Conservation (phyloP, 2,113 vertebrate genomes). For the Romanogobio albipinnatus region DNA sequence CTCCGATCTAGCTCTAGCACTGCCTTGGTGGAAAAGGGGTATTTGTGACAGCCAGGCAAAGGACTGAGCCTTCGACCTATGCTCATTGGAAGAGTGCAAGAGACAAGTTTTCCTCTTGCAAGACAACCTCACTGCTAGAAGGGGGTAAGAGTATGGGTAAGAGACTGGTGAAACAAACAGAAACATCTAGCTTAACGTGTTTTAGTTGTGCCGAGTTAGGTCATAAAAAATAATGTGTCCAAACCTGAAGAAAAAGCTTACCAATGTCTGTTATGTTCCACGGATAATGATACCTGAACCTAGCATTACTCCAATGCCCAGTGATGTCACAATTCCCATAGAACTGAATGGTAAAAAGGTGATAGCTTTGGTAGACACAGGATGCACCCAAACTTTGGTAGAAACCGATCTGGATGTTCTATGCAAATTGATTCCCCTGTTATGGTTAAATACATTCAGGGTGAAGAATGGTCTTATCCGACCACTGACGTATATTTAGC, state of each 20-base stretch:
- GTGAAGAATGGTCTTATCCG: not conserved
- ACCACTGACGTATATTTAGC: not conserved
- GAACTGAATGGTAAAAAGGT: not conserved
- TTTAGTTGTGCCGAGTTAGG: not conserved
- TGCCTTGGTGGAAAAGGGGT: too few species aligned
- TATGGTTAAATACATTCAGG: not conserved
- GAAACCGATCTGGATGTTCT: not conserved
- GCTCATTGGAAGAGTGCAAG: not conserved
- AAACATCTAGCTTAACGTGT: not conserved
- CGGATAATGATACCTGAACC: not conserved
- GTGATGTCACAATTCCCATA: not conserved
- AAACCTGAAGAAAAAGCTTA: not conserved
- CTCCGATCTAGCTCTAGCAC: too few species aligned
- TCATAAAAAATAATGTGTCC: not conserved
- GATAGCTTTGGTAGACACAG: not conserved
- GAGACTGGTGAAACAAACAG: not conserved
- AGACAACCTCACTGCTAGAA: not conserved
- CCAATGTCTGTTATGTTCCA: not conserved
- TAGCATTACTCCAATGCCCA: not conserved
- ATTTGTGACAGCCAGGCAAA: not conserved
- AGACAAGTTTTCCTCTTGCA: not conserved
- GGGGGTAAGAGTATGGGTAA: not conserved
- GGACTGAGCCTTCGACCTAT: not conserved
- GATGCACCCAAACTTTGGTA: not conserved
- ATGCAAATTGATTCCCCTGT: not conserved